A percentile compares a stretch with the other conserved stretches of the same genome.
These are phyloP conservation scores for Notiomystis cincta DNA, from an alignment of 2,113 vertebrate genomes.

Conservation along the genomic window DNA sequence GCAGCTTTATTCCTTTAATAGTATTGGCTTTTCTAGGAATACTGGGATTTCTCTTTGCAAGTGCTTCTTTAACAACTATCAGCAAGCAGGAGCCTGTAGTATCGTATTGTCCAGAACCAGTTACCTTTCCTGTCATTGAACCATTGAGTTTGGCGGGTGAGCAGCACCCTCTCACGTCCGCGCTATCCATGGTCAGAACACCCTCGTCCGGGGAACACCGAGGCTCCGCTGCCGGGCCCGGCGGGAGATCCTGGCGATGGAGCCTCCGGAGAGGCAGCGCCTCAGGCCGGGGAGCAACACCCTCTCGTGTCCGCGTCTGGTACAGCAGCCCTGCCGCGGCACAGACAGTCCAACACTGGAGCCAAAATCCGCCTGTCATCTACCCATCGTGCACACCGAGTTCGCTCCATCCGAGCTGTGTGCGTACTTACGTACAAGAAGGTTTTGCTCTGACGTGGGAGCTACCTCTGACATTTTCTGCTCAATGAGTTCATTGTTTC, in stretches of 20 bases:
- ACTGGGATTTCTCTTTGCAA: not conserved
- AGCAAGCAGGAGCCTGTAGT: not conserved
- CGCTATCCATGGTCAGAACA: too few species aligned
- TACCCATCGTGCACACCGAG: fast-evolving
- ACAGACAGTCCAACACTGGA: fast-evolving
- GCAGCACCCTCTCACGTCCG: too few species aligned
- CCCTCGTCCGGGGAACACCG: too few species aligned
- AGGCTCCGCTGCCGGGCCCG: too few species aligned
- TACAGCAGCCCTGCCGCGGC: not conserved
- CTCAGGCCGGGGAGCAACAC: not conserved
- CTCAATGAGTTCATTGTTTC: not conserved
- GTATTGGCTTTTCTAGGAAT: not conserved
- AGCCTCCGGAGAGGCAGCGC: not conserved
- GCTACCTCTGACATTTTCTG: not conserved
- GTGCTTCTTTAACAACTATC: not conserved
- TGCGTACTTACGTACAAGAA: fast-evolving
- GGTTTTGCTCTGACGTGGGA: not conserved
- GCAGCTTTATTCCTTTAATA: not conserved
- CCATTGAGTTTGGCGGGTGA: not conserved
- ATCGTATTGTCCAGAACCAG: not conserved
- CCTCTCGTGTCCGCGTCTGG: not conserved
- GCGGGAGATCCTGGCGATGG: too few species aligned
- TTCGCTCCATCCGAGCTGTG: fast-evolving
- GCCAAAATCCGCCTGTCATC: fast-evolving
- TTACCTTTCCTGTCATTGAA: not conserved